phyloP scores from a whole-genome alignment of 2,797 vertebrate species.

The Agapornis canus region DNA sequence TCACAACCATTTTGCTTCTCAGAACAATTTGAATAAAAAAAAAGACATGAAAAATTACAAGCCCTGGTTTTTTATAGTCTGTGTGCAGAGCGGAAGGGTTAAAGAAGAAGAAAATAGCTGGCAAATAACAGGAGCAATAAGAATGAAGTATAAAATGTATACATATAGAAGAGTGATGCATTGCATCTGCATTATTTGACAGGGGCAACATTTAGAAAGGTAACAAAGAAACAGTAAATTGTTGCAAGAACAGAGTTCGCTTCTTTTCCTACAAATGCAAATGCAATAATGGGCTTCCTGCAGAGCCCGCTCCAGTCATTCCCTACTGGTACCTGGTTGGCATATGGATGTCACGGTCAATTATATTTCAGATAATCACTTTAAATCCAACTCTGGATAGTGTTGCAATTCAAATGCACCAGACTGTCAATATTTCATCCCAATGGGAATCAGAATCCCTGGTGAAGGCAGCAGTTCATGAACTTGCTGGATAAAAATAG shows the following conservation, averaged over 20 bases:
- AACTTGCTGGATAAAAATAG: not conserved
- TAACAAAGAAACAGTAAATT: not conserved
- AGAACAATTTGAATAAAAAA: not conserved
- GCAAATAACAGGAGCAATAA: not conserved
- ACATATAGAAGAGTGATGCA: not conserved
- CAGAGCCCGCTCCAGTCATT: not conserved
- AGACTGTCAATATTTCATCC: not conserved
- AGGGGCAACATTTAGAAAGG: not conserved
- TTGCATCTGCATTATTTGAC: not conserved
- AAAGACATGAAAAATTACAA: not conserved
- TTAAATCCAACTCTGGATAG: not conserved
- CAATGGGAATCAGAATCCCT: not conserved
- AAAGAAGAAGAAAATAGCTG: not conserved
- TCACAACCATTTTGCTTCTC: slow-evolving; percentile 3
- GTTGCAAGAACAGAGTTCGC: not conserved
- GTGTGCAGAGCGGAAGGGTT: not conserved
- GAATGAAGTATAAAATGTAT: not conserved
- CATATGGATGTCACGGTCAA: not conserved
- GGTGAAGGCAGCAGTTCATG: not conserved
- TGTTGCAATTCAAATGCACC: not conserved
- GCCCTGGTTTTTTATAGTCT: not conserved
- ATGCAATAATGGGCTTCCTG: not conserved
- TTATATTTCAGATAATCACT: not conserved
- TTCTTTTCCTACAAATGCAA: not conserved
- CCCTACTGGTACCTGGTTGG: not conserved